These are phyloP conservation scores for Amblyornis subalaris DNA, from an alignment of 2,113 vertebrate genomes.

Conservation along the genomic window DNA sequence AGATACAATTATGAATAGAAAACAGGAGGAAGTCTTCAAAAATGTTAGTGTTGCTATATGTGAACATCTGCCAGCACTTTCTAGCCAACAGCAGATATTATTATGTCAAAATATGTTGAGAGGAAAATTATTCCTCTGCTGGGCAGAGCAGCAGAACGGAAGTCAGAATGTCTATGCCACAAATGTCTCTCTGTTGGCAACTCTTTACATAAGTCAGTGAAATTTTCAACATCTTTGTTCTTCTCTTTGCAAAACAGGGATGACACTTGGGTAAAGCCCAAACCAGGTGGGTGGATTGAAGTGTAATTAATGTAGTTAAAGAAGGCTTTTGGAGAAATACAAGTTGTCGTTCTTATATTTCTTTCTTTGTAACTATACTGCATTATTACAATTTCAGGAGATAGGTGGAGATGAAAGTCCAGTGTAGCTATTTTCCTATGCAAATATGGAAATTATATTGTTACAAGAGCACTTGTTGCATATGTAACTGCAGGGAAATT, in stretches of 20 bases:
- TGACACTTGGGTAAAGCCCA: neutral
- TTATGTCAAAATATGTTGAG: neutral
- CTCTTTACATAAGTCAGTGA: neutral
- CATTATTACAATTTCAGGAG: neutral
- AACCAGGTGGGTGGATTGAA: neutral
- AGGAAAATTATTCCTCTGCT: constrained; percentile 6
- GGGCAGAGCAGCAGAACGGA: constrained; percentile 1
- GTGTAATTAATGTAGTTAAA: neutral
- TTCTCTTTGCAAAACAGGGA: neutral
- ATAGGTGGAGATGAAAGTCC: neutral
- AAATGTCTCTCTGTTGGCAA: neutral
- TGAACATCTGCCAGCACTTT: constrained; percentile 33
- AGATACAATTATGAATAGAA: constrained; percentile 9
- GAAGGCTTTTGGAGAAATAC: neutral
- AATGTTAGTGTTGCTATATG: neutral
- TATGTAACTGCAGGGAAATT: neutral
- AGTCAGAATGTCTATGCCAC: neutral
- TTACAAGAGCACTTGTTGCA: neutral
- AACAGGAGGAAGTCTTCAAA: constrained; percentile 32
- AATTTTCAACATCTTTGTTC: neutral
- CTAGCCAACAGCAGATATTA: constrained; percentile 27
- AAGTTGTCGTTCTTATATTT: neutral
- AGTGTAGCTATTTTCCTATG: neutral
- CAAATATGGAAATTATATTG: neutral
- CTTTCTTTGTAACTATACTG: neutral